Evolutionary conservation across 2,888 invertebrate species (phyloP).

Genomic region (Philereme vetulata): DNA sequence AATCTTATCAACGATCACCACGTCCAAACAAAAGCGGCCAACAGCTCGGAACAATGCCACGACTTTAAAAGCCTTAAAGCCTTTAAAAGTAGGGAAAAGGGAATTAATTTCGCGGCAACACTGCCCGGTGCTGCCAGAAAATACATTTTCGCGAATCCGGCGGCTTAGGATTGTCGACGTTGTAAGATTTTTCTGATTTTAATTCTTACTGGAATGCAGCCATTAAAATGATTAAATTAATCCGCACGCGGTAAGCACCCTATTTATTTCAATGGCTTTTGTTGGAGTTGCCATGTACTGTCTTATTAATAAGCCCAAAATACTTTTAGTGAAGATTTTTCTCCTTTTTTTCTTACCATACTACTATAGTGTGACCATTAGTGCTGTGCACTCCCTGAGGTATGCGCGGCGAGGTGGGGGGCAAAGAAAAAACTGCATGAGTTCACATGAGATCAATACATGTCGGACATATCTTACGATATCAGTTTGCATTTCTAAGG

Average conservation of each 20-base stretch:
- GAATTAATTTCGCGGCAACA: conserved; percentile 46
- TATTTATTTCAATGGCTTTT: conserved; percentile 10
- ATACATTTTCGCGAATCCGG: conserved; percentile 20
- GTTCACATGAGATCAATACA: too few relatives aligned
- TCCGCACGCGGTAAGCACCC: conserved; percentile 2
- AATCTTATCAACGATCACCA: conserved; percentile 55
- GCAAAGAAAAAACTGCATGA: too few relatives aligned
- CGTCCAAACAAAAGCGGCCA: conserved; percentile 56
- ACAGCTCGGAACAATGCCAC: conserved; percentile 54
- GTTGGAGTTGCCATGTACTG: neutral
- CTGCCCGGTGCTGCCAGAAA: conserved; percentile 36
- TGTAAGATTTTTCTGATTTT: conserved; percentile 24
- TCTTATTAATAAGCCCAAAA: too few relatives aligned
- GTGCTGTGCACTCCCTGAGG: too few relatives aligned
- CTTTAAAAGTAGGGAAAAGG: conserved; percentile 54
- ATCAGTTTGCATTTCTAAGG: too few relatives aligned
- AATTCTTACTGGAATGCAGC: conserved; percentile 20
- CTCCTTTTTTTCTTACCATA: too few relatives aligned
- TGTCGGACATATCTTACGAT: too few relatives aligned
- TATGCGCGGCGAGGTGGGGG: too few relatives aligned
- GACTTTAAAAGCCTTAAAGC: conserved; percentile 53
- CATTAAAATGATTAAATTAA: conserved; percentile 24
- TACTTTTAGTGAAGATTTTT: too few relatives aligned
- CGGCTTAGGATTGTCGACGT: conserved; percentile 14
- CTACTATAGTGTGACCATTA: too few relatives aligned